Evolutionary conservation across 2,888 invertebrate species (phyloP).

Genomic region (Catocala fraxini): DNA sequence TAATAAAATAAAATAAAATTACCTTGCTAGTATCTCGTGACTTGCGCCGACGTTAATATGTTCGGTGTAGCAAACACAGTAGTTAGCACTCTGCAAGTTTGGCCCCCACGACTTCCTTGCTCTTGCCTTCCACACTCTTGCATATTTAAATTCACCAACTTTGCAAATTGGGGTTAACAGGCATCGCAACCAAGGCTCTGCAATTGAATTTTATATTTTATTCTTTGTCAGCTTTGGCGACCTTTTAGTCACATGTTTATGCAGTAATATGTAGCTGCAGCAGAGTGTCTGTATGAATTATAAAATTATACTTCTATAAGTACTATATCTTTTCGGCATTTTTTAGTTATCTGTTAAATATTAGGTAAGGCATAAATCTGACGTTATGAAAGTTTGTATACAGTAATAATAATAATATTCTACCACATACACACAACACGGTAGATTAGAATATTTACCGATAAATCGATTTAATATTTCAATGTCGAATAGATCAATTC

Average conservation of each 20-base stretch:
- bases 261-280: no score
- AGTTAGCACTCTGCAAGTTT: conserved; percentile 34
- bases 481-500: no score
- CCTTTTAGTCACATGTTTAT: not conserved
- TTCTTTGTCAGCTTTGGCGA: not conserved
- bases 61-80: conserved; percentile 18
- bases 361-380: no score
- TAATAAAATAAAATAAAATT: not conserved
- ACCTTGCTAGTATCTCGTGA: not conserved
- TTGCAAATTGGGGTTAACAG: conserved; percentile 60
- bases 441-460: no score
- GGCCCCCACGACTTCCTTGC: conserved; percentile 31
- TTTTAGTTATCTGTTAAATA: no score
- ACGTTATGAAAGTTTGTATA: no score
- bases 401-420: no score
- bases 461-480: no score
- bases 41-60: conserved; percentile 6
- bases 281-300: no score
- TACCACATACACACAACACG: no score
- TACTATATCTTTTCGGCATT: no score
- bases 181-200: conserved; percentile 38
- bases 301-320: no score
- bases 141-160: conserved; percentile 71
- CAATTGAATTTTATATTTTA: conserved; percentile 43
- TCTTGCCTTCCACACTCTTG: conserved; percentile 59